These are phyloP conservation scores for Drosophila melanocephala DNA, from an alignment of 2,888 invertebrate genomes.

Conservation along the genomic window DNA sequence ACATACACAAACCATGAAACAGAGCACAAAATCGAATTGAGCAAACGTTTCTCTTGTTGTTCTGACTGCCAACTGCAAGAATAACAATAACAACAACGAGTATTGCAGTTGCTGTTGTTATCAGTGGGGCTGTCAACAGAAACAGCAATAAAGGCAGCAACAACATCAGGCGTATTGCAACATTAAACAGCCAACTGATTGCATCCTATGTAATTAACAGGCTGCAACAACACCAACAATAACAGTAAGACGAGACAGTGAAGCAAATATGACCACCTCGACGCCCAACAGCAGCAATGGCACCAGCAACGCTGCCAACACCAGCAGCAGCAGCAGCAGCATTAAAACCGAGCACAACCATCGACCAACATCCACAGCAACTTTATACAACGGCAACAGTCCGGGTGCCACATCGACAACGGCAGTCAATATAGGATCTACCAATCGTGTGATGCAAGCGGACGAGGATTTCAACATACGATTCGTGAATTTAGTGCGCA, in stretches of 20 bases:
- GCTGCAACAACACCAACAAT: slow-evolving; percentile 41
- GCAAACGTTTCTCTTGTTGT: slow-evolving; percentile 53
- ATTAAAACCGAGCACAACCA: slow-evolving; percentile 29
- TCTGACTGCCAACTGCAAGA: slow-evolving; percentile 32
- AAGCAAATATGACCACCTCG: slow-evolving; percentile 71
- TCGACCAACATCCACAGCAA: slow-evolving; percentile 36
- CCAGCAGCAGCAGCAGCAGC: slow-evolving; percentile 37
- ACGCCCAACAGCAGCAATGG: slow-evolving; percentile 61
- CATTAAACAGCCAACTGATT: slow-evolving; percentile 57
- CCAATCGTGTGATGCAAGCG: slow-evolving; percentile 85
- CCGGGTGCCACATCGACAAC: slow-evolving; percentile 38
- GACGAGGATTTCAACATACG: slow-evolving; percentile 86
- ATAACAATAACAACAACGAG: slow-evolving; percentile 21
- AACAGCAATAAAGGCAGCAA: slow-evolving; percentile 10
- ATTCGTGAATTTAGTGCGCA: slow-evolving; percentile 86
- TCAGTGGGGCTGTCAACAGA: slow-evolving; percentile 32
- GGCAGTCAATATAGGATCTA: slow-evolving; percentile 54
- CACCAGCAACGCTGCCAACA: slow-evolving; percentile 47
- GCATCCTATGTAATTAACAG: slow-evolving; percentile 57
- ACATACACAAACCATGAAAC: slow-evolving; percentile 22
- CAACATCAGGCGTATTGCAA: slow-evolving; percentile 41
- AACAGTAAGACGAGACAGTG: slow-evolving; percentile 46
- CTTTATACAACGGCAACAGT: slow-evolving; percentile 48
- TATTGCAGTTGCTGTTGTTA: slow-evolving; percentile 46
- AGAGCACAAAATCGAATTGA: slow-evolving; percentile 22